A percentile compares a stretch with the other conserved stretches of the same genome.
Evolutionary conservation across 2,888 invertebrate genomes (phyloP).

Genomic region (Dermolepida albohirtum): DNA sequence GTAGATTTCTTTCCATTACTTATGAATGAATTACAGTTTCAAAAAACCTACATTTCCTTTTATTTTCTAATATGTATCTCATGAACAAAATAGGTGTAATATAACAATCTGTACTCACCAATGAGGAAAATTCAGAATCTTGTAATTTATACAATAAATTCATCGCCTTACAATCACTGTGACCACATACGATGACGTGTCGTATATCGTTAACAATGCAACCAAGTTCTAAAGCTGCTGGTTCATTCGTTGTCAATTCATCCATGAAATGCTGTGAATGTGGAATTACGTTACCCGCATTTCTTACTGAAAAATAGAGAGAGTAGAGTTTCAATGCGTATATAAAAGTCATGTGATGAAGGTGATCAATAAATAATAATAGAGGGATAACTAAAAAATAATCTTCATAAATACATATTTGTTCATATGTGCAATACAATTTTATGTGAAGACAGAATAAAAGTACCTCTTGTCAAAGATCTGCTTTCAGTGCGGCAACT

Average conservation of each 20-base stretch:
- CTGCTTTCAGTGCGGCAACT: no score
- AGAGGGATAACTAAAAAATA: no score
- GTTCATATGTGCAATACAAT: no score
- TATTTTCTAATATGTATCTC: no score
- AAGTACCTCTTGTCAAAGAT: no score
- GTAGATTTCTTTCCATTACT: no score
- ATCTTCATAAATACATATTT: no score
- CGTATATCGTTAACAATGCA: constrained; percentile 92
- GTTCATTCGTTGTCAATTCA: constrained; percentile 92
- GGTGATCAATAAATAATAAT: no score
- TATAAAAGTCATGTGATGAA: background rate
- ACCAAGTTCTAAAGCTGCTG: constrained; percentile 94
- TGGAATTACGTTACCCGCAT: constrained; percentile 96
- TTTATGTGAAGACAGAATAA: no score
- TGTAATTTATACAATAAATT: constrained; percentile 87
- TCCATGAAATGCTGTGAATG: constrained; percentile 89
- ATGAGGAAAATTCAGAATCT: constrained; percentile 80
- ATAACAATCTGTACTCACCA: constrained; percentile 63
- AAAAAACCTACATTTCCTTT: no score
- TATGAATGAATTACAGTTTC: no score
- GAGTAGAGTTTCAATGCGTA: background rate
- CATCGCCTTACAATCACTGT: constrained; percentile 99
- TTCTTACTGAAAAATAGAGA: constrained; percentile 80
- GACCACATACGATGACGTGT: constrained; percentile 96
- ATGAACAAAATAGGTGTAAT: background rate